Evolutionary conservation across 2,113 vertebrate genomes (phyloP).

Genomic region (Syngnathus typhle): DNA sequence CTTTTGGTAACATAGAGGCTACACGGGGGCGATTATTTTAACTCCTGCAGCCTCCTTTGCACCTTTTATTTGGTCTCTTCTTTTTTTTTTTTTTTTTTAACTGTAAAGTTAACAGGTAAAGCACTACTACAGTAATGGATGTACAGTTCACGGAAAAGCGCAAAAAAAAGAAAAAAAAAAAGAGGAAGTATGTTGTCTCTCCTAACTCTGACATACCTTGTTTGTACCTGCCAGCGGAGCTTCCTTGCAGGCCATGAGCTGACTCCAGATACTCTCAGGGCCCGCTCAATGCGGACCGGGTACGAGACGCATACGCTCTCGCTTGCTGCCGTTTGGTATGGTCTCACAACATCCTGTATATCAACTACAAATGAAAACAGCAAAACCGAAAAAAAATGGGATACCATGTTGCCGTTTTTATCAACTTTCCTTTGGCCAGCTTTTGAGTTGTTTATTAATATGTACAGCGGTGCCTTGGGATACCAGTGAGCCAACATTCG

Average conservation of each 20-base stretch:
- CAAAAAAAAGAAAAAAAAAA: constrained; percentile 28
- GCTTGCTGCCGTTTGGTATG: constrained; percentile 99
- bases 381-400: constrained; percentile 66
- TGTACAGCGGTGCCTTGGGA: neutral
- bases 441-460: constrained; percentile 34
- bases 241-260: constrained; percentile 99
- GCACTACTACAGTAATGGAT: constrained; percentile 82
- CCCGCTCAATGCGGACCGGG: constrained; percentile 99
- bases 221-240: constrained; percentile 99
- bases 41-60: constrained; percentile 68
- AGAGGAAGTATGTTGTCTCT: constrained; percentile 89
- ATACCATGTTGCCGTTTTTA: constrained; percentile 90
- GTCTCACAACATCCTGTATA: constrained; percentile 99
- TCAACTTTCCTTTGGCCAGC: constrained; percentile 87
- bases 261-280: constrained; percentile 99
- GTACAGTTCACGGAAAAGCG: constrained; percentile 86
- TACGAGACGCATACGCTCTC: constrained; percentile 99
- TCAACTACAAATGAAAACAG: constrained; percentile 68
- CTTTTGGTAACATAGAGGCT: constrained; percentile 90
- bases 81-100: constrained; percentile 84
- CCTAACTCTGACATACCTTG: constrained; percentile 99
- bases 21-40: constrained; percentile 79
- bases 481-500: neutral
- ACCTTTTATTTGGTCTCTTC: constrained; percentile 61
- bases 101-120: constrained; percentile 99